Conservation (phyloP, 2,113 vertebrate genomes). For the Ammospiza caudacuta region DNA sequence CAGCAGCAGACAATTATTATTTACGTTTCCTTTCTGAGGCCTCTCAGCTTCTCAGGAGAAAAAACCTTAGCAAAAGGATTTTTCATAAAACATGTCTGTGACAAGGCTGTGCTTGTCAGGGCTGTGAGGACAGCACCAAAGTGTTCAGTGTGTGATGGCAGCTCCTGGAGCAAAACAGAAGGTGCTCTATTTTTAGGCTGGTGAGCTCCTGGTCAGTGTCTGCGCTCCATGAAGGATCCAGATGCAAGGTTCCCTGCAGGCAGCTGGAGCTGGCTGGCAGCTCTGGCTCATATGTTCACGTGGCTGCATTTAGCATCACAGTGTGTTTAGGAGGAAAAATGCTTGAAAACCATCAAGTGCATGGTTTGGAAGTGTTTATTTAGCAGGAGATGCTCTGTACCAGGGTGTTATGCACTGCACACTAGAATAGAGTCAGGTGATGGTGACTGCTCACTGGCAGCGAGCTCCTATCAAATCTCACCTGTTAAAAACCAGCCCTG, state of each 20-base stretch:
- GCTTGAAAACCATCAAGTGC: not conserved
- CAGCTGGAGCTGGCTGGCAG: constrained; percentile 33
- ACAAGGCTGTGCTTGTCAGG: not conserved
- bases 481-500: not conserved
- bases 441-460: not conserved
- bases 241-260: constrained; percentile 53
- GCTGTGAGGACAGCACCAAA: not conserved
- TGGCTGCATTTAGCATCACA: constrained; percentile 8
- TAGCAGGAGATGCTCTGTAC: not conserved
- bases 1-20: too few species aligned
- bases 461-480: not conserved
- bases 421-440: not conserved
- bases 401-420: not conserved
- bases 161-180: constrained; percentile 68
- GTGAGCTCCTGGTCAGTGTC: not conserved
- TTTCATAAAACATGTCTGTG: too few species aligned
- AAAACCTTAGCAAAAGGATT: too few species aligned
- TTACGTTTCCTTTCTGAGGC: too few species aligned
- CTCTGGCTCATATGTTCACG: not conserved
- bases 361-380: constrained; percentile 10
- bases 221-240: constrained; percentile 32
- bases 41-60: too few species aligned
- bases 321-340: not conserved
- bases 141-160: constrained; percentile 20
- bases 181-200: constrained; percentile 72